Evolutionary conservation across 2,797 vertebrate genomes (phyloP).

Genomic region (Enteromius thamalakanensis): DNA sequence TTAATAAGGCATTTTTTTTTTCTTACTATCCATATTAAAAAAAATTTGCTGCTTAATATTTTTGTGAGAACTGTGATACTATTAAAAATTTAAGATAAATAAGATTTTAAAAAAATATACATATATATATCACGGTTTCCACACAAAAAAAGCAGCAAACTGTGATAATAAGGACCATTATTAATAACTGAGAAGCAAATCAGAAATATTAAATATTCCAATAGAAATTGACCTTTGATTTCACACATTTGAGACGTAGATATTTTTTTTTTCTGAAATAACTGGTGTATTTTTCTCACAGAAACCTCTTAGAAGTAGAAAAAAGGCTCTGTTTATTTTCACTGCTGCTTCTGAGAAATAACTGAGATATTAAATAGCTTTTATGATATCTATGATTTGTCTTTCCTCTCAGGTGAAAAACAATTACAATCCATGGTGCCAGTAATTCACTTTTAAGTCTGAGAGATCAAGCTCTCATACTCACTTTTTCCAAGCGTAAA

Average conservation of each 20-base stretch:
- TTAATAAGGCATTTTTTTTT: neutral
- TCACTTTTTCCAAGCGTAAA: constrained; percentile 3
- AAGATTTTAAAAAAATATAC: too few species aligned
- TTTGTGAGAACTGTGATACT: neutral
- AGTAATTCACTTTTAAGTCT: constrained; percentile 47
- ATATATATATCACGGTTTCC: neutral
- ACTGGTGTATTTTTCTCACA: neutral
- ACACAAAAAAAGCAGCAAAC: neutral
- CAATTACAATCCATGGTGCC: constrained; percentile 27
- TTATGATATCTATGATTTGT: neutral
- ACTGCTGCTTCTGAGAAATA: neutral
- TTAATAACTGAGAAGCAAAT: neutral
- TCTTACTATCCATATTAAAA: neutral
- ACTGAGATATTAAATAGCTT: neutral
- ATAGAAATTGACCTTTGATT: neutral
- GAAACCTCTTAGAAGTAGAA: neutral
- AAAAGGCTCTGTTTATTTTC: neutral
- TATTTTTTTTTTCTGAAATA: neutral
- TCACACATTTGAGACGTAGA: neutral
- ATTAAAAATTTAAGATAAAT: neutral
- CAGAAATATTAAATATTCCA: neutral
- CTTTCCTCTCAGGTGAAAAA: constrained; percentile 26
- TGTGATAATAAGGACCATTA: neutral
- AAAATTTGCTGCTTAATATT: neutral
- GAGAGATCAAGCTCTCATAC: constrained; percentile 18